phyloP scores from a whole-genome alignment of 2,797 vertebrate genomes.

The Cossypha dichroa region DNA sequence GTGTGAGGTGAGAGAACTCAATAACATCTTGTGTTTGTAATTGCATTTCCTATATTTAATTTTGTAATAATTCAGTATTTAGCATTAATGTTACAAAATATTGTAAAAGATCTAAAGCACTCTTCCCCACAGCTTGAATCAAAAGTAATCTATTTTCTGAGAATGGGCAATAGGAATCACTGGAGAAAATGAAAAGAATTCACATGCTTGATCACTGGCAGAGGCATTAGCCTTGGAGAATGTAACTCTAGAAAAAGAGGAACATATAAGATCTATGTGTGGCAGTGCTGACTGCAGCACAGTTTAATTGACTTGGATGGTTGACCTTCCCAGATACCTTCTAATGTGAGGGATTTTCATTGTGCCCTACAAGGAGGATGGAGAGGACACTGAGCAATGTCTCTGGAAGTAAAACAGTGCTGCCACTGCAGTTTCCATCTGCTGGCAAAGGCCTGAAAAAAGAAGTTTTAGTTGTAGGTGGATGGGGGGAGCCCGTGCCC shows the following conservation, averaged over 20 bases:
- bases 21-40: background rate
- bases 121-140: background rate
- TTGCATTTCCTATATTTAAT: background rate
- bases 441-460: background rate
- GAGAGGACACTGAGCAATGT: background rate
- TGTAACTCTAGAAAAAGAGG: background rate
- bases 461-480: background rate
- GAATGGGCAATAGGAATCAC: conserved; percentile 1
- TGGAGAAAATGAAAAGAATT: conserved; percentile 23
- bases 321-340: background rate
- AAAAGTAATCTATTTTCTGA: background rate
- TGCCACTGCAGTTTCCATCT: background rate
- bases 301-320: background rate
- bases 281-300: background rate
- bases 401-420: background rate
- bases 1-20: background rate
- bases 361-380: background rate
- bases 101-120: background rate
- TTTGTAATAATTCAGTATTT: conserved; percentile 3
- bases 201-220: background rate
- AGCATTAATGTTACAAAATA: background rate
- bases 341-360: background rate
- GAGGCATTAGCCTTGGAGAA: conserved; percentile 14
- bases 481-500: fast-evolving
- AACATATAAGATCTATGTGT: background rate